A percentile compares a stretch with the other conserved stretches of the same genome.
phyloP scores from a whole-genome alignment of 2,888 invertebrate species.

The Leptogaster cylindrica region DNA sequence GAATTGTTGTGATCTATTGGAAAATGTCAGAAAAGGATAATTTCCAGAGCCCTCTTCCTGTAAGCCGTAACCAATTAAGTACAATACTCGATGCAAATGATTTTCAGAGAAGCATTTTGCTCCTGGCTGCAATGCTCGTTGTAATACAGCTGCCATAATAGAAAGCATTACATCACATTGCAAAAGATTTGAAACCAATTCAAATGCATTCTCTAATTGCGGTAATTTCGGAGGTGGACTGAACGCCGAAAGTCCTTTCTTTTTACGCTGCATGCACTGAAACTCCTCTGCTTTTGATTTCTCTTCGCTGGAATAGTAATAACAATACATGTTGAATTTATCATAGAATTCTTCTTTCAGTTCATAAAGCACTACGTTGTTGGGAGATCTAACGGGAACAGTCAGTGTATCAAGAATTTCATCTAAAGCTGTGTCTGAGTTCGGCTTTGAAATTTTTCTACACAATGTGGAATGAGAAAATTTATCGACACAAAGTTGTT shows the following conservation, averaged over 20 bases:
- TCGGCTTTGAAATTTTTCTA: slow-evolving; percentile 88
- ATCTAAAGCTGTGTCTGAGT: slow-evolving; percentile 82
- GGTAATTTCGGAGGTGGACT: slow-evolving; percentile 91
- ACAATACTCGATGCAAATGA: slow-evolving; percentile 85
- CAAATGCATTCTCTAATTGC: slow-evolving; percentile 76
- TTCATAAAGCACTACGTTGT: slow-evolving; percentile 81
- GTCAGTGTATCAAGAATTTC: slow-evolving; percentile 89
- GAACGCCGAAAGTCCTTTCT: slow-evolving; percentile 78
- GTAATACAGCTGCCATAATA: slow-evolving; percentile 78
- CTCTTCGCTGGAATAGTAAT: slow-evolving; percentile 94
- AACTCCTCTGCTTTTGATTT: slow-evolving; percentile 90
- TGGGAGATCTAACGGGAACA: slow-evolving; percentile 83
- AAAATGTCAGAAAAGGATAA: slow-evolving; percentile 81
- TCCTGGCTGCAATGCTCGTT: slow-evolving; percentile 74
- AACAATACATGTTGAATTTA: slow-evolving; percentile 96
- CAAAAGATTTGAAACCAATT: slow-evolving; percentile 78
- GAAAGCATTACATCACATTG: slow-evolving; percentile 90
- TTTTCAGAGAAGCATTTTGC: slow-evolving; percentile 85
- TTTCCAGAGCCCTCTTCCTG: slow-evolving; percentile 85
- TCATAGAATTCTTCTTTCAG: slow-evolving; percentile 82
- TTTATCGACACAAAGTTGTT: slow-evolving; percentile 92
- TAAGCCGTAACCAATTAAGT: slow-evolving; percentile 89
- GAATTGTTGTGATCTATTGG: slow-evolving; percentile 76
- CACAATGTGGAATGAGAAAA: slow-evolving; percentile 92
- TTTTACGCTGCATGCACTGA: slow-evolving; percentile 83